Evolutionary conservation across 2,113 vertebrate species (phyloP).

Genomic region (Tricholaema leucomelas): DNA sequence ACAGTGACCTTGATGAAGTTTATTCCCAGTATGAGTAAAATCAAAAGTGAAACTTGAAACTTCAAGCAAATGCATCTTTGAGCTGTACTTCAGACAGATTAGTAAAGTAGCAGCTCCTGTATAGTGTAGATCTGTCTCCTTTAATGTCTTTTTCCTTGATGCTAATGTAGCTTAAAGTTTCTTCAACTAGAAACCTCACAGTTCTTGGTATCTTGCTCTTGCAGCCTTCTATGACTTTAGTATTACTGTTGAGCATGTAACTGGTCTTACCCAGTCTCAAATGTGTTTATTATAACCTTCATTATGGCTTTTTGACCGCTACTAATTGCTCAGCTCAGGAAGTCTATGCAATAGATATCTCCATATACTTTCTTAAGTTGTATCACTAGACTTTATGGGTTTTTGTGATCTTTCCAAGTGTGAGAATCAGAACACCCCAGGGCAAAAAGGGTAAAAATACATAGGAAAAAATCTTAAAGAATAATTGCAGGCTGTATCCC

Average conservation of each 20-base stretch:
- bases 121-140: neutral
- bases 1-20: neutral
- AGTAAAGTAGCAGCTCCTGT: neutral
- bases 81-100: neutral
- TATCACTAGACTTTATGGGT: neutral
- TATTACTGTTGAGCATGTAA: neutral
- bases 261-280: neutral
- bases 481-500: neutral
- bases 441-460: neutral
- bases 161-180: neutral
- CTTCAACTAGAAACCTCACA: neutral
- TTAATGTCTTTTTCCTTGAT: neutral
- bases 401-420: neutral
- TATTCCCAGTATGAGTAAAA: neutral
- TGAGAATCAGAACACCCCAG: neutral
- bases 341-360: neutral
- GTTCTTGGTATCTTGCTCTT: neutral
- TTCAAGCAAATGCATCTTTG: neutral
- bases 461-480: neutral
- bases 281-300: neutral
- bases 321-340: neutral
- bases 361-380: neutral
- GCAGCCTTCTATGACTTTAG: slow-evolving; percentile 1
- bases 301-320: neutral
- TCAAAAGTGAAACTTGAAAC: neutral